phyloP scores from a whole-genome alignment of 2,888 invertebrate genomes.

The Campaea margaritaria region DNA sequence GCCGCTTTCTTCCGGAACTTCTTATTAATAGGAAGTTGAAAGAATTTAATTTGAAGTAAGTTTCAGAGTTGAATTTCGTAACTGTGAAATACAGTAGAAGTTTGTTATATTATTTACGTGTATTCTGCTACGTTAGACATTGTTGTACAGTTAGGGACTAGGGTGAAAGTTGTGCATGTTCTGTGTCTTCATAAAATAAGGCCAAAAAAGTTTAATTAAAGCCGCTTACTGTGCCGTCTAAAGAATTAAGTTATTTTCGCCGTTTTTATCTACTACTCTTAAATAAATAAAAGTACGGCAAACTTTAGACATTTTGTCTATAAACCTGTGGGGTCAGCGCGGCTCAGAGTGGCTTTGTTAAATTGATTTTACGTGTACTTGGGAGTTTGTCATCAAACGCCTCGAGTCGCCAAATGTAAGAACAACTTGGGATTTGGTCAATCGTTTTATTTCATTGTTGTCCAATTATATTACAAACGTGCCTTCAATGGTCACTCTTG shows the following conservation, averaged over 20 bases:
- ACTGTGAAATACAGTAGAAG: too few relatives aligned
- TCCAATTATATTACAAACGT: too few relatives aligned
- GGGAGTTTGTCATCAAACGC: constrained; percentile 63
- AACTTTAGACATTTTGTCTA: constrained; percentile 18
- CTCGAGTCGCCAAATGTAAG: constrained; percentile 56
- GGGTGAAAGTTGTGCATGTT: background rate
- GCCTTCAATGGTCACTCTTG: too few relatives aligned
- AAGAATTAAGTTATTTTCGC: too few relatives aligned
- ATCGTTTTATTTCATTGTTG: constrained; percentile 47
- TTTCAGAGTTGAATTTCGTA: constrained; percentile 24
- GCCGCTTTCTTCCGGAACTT: constrained; percentile 35
- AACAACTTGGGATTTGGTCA: constrained; percentile 63
- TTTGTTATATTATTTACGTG: too few relatives aligned
- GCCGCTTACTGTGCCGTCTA: background rate
- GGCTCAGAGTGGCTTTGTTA: constrained; percentile 78
- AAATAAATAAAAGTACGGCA: too few relatives aligned
- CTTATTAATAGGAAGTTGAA: constrained; percentile 40
- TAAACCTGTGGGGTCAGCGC: constrained; percentile 60
- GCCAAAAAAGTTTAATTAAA: background rate
- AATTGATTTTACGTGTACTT: constrained; percentile 84
- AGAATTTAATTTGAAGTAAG: constrained; percentile 20
- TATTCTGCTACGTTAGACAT: too few relatives aligned
- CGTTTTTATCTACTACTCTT: too few relatives aligned
- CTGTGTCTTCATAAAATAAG: background rate
- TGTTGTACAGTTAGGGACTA: background rate